Evolutionary conservation across 2,797 vertebrate genomes (phyloP).

Genomic region (Sebastiscus tertius): DNA sequence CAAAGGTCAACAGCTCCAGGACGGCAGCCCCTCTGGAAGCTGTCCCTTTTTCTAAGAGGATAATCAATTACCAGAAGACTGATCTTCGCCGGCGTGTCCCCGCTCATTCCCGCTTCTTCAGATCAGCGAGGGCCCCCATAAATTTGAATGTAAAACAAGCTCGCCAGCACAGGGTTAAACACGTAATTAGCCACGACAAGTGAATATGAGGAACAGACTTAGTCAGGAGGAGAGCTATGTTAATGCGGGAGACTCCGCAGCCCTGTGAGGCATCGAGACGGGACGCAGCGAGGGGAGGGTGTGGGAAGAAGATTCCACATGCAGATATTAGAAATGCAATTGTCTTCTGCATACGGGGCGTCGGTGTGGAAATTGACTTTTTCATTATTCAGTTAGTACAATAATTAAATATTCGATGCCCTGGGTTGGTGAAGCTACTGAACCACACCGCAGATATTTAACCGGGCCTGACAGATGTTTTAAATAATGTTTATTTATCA

Average conservation of each 20-base stretch:
- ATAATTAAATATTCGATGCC: slow-evolving; percentile 88
- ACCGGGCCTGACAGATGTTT: slow-evolving; percentile 86
- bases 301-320: slow-evolving; percentile 71
- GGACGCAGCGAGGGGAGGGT: slow-evolving; percentile 52
- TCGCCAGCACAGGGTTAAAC: slow-evolving; percentile 78
- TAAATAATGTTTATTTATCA: slow-evolving; percentile 89
- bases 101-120: slow-evolving; percentile 76
- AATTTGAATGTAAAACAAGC: slow-evolving; percentile 85
- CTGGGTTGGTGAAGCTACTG: slow-evolving; percentile 82
- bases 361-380: slow-evolving; percentile 84
- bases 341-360: slow-evolving; percentile 77
- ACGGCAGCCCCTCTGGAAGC: slow-evolving; percentile 44
- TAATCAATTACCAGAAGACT: slow-evolving; percentile 87
- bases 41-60: slow-evolving; percentile 74
- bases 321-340: slow-evolving; percentile 85
- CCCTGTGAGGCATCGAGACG: slow-evolving; percentile 75
- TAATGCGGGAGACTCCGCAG: slow-evolving; percentile 64
- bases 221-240: slow-evolving; percentile 66
- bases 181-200: slow-evolving; percentile 76
- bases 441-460: slow-evolving; percentile 81
- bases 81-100: slow-evolving; percentile 71
- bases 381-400: slow-evolving; percentile 85
- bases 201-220: slow-evolving; percentile 67
- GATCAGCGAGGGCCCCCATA: slow-evolving; percentile 81
- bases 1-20: slow-evolving; percentile 66